These are phyloP conservation scores for Chaetura pelagica DNA, from an alignment of 2,113 vertebrate species.

Conservation along the genomic window DNA sequence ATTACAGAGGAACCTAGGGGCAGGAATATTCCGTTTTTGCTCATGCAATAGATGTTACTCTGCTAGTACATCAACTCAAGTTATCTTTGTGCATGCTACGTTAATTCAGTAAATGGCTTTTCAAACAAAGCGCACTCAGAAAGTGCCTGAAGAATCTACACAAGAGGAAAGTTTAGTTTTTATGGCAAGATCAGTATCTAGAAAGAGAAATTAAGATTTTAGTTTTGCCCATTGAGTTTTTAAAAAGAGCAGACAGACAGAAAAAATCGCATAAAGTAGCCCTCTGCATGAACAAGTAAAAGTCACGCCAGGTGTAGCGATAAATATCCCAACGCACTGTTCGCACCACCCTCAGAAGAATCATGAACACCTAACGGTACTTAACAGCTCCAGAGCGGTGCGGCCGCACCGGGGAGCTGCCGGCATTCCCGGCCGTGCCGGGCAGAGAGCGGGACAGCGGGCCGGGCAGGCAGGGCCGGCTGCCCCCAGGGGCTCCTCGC, in stretches of 20 bases:
- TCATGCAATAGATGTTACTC: not conserved
- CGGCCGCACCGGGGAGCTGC: not conserved
- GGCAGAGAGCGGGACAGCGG: not conserved
- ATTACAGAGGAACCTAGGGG: slow-evolving; percentile 23
- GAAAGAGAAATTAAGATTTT: not conserved
- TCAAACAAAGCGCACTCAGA: not conserved
- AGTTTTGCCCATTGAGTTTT: not conserved
- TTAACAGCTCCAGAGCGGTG: rapidly evolving
- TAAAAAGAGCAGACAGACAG: not conserved
- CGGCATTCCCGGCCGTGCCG: not conserved
- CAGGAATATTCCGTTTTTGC: slow-evolving; percentile 39
- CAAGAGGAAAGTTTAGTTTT: not conserved
- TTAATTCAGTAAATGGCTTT: slow-evolving; percentile 52
- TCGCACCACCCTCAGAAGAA: not conserved
- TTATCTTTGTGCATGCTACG: slow-evolving; percentile 37
- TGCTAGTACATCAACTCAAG: not conserved
- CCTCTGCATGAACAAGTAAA: not conserved
- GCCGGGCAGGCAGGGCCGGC: not conserved
- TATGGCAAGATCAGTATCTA: not conserved
- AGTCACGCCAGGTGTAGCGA: rapidly evolving
- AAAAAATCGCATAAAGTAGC: no score
- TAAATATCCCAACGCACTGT: not conserved
- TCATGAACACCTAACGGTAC: not conserved
- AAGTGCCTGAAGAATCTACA: not conserved
- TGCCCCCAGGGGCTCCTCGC: not conserved